These are phyloP conservation scores for Pandemis corylana DNA, from an alignment of 2,888 invertebrate species.

Conservation along the genomic window DNA sequence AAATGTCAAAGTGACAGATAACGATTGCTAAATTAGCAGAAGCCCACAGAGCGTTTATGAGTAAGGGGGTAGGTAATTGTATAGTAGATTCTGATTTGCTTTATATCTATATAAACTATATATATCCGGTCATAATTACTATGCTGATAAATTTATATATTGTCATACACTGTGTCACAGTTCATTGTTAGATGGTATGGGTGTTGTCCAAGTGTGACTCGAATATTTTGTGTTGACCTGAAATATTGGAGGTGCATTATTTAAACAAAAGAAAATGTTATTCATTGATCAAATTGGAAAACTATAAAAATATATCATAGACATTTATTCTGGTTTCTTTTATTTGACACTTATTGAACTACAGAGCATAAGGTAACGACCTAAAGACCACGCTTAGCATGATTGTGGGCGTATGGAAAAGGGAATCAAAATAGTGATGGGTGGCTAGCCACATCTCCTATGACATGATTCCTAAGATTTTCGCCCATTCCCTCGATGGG, in stretches of 20 bases:
- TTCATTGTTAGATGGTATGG: neutral
- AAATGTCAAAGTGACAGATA: too few relatives aligned
- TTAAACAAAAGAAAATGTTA: conserved; percentile 1
- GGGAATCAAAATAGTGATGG: too few relatives aligned
- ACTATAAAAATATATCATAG: conserved; percentile 8
- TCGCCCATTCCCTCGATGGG: too few relatives aligned
- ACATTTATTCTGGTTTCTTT: neutral
- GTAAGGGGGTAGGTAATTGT: too few relatives aligned
- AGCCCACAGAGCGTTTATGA: too few relatives aligned
- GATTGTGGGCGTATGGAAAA: too few relatives aligned
- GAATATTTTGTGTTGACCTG: conserved; percentile 6
- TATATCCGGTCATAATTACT: neutral
- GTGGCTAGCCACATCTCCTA: too few relatives aligned
- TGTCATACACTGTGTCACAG: neutral
- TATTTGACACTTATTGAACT: neutral
- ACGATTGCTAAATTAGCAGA: too few relatives aligned
- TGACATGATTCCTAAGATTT: too few relatives aligned
- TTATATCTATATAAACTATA: neutral
- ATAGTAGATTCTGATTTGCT: too few relatives aligned
- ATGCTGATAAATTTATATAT: neutral
- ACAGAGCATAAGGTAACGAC: too few relatives aligned
- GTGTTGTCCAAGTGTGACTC: neutral
- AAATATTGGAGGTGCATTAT: neutral
- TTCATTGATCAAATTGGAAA: conserved; percentile 12
- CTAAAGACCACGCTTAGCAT: too few relatives aligned